These are phyloP conservation scores for Sepiola atlantica DNA, from an alignment of 2,888 invertebrate genomes.

Conservation along the genomic window DNA sequence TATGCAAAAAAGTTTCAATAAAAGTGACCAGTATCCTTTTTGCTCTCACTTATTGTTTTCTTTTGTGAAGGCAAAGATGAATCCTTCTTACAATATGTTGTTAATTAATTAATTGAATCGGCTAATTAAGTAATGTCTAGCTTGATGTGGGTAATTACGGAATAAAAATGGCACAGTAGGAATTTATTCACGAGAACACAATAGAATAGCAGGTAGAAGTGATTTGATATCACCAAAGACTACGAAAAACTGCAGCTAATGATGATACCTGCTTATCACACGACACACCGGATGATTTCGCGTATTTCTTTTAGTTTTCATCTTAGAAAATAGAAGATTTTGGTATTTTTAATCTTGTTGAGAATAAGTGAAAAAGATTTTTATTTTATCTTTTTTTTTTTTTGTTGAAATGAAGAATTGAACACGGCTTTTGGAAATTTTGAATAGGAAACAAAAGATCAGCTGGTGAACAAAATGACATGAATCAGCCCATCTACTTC, in stretches of 20 bases:
- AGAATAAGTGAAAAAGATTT: neutral
- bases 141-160: neutral
- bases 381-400: neutral
- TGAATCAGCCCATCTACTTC: neutral
- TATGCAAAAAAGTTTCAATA: neutral
- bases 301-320: neutral
- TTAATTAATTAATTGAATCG: neutral
- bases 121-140: conserved; percentile 2
- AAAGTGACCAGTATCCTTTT: neutral
- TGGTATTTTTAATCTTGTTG: neutral
- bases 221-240: neutral
- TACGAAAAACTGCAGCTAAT: neutral
- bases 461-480: neutral
- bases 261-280: neutral
- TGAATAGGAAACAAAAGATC: neutral
- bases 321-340: neutral
- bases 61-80: neutral
- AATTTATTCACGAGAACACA: neutral
- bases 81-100: neutral
- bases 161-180: neutral
- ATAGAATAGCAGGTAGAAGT: neutral
- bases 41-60: neutral
- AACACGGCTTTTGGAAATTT: neutral
- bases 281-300: neutral
- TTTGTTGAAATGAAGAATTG: neutral